Evolutionary conservation across 2,888 invertebrate genomes (phyloP).

Genomic region (Nezara viridula): DNA sequence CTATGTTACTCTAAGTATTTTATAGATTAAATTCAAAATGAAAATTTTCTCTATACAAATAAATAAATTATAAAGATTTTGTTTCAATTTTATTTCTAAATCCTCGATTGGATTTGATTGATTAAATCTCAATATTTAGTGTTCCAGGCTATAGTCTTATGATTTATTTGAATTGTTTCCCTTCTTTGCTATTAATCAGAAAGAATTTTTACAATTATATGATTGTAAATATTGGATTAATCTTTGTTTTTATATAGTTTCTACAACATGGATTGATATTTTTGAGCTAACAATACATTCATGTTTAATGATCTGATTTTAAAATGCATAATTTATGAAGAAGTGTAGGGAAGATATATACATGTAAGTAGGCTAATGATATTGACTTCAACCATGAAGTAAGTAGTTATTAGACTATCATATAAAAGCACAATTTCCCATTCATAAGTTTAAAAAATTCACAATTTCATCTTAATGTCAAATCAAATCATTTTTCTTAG

Average conservation of each 20-base stretch:
- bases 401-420: too few relatives aligned
- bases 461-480: too few relatives aligned
- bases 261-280: background rate
- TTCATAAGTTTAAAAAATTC: too few relatives aligned
- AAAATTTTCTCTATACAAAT: background rate
- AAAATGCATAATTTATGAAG: background rate
- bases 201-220: background rate
- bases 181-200: background rate
- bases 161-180: background rate
- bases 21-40: background rate
- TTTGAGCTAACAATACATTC: background rate
- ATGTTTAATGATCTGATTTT: background rate
- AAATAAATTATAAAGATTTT: background rate
- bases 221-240: too few relatives aligned
- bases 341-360: too few relatives aligned
- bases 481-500: too few relatives aligned
- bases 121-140: background rate
- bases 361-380: too few relatives aligned
- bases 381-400: too few relatives aligned
- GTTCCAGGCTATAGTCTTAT: too few relatives aligned
- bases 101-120: conserved; percentile 17
- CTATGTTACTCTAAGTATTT: background rate
- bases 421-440: too few relatives aligned
- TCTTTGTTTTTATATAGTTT: background rate
- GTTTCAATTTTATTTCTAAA: background rate